A percentile compares a stretch with the other conserved stretches of the same genome.
Evolutionary conservation across 2,113 vertebrate species (phyloP).

Genomic region (Ophthalmolycus amberensis): DNA sequence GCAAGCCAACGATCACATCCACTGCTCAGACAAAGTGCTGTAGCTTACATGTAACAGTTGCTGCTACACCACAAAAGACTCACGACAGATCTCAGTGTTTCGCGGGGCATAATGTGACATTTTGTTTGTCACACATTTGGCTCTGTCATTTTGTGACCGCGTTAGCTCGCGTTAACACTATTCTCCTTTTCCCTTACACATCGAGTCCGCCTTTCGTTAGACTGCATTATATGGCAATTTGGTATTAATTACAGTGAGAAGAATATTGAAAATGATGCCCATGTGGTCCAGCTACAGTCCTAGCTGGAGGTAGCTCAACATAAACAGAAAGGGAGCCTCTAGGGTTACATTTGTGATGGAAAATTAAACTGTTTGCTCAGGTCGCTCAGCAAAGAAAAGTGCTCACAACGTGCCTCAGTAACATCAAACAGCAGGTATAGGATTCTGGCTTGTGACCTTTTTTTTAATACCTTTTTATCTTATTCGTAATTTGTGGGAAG

Average conservation of each 20-base stretch:
- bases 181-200: constrained; percentile 37
- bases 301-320: constrained; percentile 60
- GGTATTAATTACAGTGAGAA: neutral
- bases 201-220: constrained; percentile 1
- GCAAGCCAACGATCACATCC: constrained; percentile 29
- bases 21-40: constrained; percentile 28
- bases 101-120: constrained; percentile 72
- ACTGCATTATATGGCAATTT: neutral
- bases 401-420: constrained; percentile 11
- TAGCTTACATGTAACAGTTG: constrained; percentile 58
- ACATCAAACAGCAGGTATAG: constrained; percentile 1
- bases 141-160: constrained; percentile 69
- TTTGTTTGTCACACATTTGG: constrained; percentile 73
- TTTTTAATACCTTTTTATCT: constrained; percentile 6
- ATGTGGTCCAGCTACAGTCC: constrained; percentile 49
- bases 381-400: constrained; percentile 19
- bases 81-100: constrained; percentile 62
- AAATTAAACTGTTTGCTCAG: constrained; percentile 61
- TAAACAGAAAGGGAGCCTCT: constrained; percentile 71
- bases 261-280: neutral
- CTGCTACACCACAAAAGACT: constrained; percentile 65
- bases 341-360: constrained; percentile 73
- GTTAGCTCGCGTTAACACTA: constrained; percentile 58
- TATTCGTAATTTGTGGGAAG: constrained; percentile 1
- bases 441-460: constrained; percentile 28